Percentiles rank a stretch among this genome's conserved stretches.
These are phyloP conservation scores for Scytalopus superciliaris DNA, from an alignment of 2,113 vertebrate genomes.

Conservation along the genomic window DNA sequence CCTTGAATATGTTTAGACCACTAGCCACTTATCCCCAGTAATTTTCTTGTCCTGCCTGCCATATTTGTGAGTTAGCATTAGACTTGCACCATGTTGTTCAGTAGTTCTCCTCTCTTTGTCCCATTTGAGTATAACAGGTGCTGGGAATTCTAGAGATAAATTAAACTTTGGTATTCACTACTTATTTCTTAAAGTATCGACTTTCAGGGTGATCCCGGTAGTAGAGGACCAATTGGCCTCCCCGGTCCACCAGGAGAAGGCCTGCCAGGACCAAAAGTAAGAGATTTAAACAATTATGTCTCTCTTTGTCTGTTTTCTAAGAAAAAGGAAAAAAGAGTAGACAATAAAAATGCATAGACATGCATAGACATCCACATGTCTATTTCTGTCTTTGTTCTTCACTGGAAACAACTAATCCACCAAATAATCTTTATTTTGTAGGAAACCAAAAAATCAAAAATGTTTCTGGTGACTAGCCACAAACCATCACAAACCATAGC, in stretches of 20 bases:
- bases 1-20: not conserved
- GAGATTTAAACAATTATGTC: slow-evolving; percentile 10
- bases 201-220: slow-evolving; percentile 85
- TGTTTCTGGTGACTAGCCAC: not conserved
- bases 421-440: not conserved
- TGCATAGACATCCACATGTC: not conserved
- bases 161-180: not conserved
- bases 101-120: not conserved
- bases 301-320: not conserved
- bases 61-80: not conserved
- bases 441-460: not conserved
- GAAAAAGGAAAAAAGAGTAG: not conserved
- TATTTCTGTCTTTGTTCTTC: not conserved
- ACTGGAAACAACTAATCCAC: not conserved
- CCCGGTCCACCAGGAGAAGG: slow-evolving; percentile 85
- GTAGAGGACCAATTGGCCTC: slow-evolving; percentile 80
- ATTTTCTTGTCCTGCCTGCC: not conserved
- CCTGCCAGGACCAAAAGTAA: slow-evolving; percentile 84
- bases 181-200: slow-evolving; percentile 11
- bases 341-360: not conserved
- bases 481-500: not conserved
- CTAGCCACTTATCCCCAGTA: not conserved
- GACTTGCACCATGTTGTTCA: not conserved
- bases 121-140: not conserved
- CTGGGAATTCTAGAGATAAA: not conserved